phyloP scores from a whole-genome alignment of 1,140 invertebrate species.

The Lordiphosa clarofinis region DNA sequence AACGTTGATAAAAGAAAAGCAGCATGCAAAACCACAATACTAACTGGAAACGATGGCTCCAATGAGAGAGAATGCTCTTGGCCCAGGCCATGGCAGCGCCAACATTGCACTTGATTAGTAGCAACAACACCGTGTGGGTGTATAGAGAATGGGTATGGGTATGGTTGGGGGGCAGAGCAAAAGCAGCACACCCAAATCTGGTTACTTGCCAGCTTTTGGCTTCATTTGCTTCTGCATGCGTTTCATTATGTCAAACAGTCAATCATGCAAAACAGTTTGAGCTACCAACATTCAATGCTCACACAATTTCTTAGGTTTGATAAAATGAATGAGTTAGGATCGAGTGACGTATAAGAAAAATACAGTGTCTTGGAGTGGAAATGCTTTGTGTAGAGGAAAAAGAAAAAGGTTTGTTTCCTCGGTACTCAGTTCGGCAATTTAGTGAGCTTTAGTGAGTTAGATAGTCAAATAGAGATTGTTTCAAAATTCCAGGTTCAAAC shows the following conservation, averaged over 20 bases:
- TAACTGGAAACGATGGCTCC: constrained; percentile 33
- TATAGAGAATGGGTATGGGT: constrained; percentile 1
- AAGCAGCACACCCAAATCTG: constrained; percentile 56
- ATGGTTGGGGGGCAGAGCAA: not conserved
- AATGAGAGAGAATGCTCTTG: constrained; percentile 30
- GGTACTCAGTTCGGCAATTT: no score
- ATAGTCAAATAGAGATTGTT: no score
- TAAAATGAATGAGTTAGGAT: no score
- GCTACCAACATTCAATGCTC: constrained; percentile 48
- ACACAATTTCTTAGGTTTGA: no score
- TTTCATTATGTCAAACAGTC: constrained; percentile 77
- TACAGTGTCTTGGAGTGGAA: no score
- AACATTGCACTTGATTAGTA: constrained; percentile 71
- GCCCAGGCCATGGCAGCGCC: constrained; percentile 19
- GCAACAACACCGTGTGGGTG: constrained; percentile 42
- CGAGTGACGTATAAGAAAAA: no score
- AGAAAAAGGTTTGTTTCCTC: no score
- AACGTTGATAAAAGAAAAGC: constrained; percentile 71
- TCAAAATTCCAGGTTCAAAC: no score
- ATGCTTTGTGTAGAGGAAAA: no score
- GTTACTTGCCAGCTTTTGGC: constrained; percentile 57
- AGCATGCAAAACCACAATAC: constrained; percentile 66
- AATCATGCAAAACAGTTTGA: constrained; percentile 74
- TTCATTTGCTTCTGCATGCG: constrained; percentile 61
- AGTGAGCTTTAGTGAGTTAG: no score